Base-by-base conservation (phyloP, 2,113 vertebrate genomes). In the Meriones unguiculatus region DNA sequence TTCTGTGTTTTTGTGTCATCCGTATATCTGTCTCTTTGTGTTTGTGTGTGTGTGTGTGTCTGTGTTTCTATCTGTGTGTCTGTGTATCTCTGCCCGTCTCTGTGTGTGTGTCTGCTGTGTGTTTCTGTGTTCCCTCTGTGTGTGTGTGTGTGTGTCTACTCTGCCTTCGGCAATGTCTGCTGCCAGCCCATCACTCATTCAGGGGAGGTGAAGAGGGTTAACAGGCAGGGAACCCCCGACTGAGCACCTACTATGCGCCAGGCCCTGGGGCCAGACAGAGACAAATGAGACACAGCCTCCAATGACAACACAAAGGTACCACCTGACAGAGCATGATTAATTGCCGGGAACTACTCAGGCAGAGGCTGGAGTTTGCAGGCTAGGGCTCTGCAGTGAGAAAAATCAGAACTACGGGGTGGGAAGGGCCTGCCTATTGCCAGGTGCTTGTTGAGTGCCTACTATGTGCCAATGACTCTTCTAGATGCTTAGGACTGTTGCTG, bases 231-330 rank as follows among this genome's bases (percentile, higher is more conserved):
- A 97, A 72, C 77, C 86, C 87, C 92, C 73, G 65, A 88, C 9
- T 85, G 92, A 97, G 80, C 46, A 97, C 97, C 97, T 97, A 98
- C 97, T 98, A 96, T 70, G 97, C 14, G 4, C 94, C 0, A 0
- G 92, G 57, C 90, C 95, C 90, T 70, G 67, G 67, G 91, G 77
- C 2, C 3, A 95, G 97, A 95, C 94, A 87, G 96, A 98, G 97
- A 97, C 46, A 62, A 95, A 97, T 94, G 96, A 94, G 91, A 73
- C 14, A 15, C 50, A 57, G 80, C 41, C 91, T 90, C 89, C 95
- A 77, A 8, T 90, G 95, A 93, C 96, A 95, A 90, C 93, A 97
- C 89, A 90, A 76, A 97, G 95, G 87, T 91, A 78, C 59, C 87
- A 59, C 85, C 64, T 0, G 20, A 90, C 95, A 95, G 80, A 82